Evolutionary conservation across 2,888 invertebrate species (phyloP).

Genomic region (Drosophila macrothrix): DNA sequence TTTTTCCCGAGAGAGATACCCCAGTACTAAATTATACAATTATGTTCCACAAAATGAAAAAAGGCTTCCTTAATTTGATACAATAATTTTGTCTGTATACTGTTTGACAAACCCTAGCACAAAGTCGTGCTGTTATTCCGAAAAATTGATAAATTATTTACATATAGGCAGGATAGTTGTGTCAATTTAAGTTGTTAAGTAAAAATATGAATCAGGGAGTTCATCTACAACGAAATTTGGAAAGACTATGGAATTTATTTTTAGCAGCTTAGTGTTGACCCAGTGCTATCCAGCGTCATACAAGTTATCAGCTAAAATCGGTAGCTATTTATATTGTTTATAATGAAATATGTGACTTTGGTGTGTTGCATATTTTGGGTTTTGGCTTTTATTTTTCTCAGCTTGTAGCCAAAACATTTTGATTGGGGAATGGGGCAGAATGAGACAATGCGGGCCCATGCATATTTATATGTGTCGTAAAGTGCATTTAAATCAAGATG

Average conservation of each 20-base stretch:
- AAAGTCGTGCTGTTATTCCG: background rate
- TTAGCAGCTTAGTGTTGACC: slow-evolving; percentile 57
- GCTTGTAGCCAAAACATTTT: slow-evolving; percentile 60
- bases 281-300: slow-evolving; percentile 27
- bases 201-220: background rate
- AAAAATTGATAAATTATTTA: background rate
- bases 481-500: slow-evolving; percentile 79
- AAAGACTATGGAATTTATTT: slow-evolving; percentile 61
- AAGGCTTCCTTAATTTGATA: background rate
- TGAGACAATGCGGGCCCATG: slow-evolving; percentile 50
- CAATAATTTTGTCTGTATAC: background rate
- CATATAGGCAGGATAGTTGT: background rate
- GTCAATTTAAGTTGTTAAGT: background rate
- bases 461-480: slow-evolving; percentile 74
- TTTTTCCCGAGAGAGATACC: background rate
- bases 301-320: slow-evolving; percentile 47
- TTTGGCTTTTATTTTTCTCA: slow-evolving; percentile 40
- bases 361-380: slow-evolving; percentile 11
- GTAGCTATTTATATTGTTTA: slow-evolving; percentile 60
- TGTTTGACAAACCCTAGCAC: background rate
- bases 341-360: slow-evolving; percentile 43
- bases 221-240: slow-evolving; percentile 4
- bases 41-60: slow-evolving; percentile 15
- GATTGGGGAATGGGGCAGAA: slow-evolving; percentile 53
- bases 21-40: slow-evolving; percentile 13